Evolutionary conservation across 2,113 vertebrate genomes (phyloP).

Genomic region (Xiphophorus hellerii): DNA sequence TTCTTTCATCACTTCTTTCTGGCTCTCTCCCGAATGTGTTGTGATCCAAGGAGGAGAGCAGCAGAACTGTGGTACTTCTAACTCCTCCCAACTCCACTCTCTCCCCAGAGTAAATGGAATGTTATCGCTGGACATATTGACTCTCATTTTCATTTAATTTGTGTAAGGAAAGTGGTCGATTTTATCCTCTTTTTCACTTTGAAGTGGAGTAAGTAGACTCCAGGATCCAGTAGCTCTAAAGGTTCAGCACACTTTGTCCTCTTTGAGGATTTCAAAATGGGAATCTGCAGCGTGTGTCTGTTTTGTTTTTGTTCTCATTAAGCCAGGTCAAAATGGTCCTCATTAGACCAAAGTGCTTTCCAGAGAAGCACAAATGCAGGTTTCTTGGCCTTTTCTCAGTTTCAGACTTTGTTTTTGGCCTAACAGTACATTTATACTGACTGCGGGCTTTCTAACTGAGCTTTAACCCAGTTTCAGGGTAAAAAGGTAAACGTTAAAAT

Average conservation of each 20-base stretch:
- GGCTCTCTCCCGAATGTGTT: neutral
- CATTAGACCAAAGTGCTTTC: too few species aligned
- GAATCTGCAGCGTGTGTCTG: neutral
- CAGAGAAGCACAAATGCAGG: neutral
- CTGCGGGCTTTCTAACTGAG: neutral
- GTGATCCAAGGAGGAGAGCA: slow-evolving; percentile 5
- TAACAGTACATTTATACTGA: neutral
- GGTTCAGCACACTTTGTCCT: slow-evolving; percentile 5
- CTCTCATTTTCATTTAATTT: neutral
- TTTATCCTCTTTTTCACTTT: neutral
- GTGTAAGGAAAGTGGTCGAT: neutral
- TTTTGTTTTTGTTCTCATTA: neutral
- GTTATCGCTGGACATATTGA: neutral
- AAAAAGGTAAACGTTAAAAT: neutral
- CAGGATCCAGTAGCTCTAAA: neutral
- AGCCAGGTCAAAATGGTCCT: too few species aligned
- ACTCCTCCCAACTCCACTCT: slow-evolving; percentile 44
- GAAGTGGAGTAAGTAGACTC: neutral
- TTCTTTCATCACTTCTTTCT: neutral
- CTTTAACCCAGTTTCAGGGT: too few species aligned
- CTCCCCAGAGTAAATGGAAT: neutral
- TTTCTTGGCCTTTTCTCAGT: neutral
- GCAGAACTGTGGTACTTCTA: slow-evolving; percentile 11
- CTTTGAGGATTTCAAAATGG: slow-evolving; percentile 11
- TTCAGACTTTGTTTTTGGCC: neutral